These are phyloP conservation scores for Lerema accius DNA, from an alignment of 1,140 invertebrate species.

Conservation along the genomic window DNA sequence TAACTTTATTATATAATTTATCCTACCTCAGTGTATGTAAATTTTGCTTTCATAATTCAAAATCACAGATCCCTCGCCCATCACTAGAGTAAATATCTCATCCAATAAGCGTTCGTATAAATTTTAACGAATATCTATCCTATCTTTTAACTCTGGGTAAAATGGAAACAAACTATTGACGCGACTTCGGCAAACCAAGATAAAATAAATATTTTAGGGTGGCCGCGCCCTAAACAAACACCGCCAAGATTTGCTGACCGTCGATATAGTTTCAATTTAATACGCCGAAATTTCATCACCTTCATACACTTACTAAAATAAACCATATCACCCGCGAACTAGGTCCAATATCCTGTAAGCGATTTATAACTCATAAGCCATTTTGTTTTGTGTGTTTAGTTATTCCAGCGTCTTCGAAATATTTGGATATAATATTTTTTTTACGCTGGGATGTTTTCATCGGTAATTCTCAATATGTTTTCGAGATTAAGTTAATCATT, in stretches of 20 bases:
- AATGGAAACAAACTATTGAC: conserved; percentile 78
- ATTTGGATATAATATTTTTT: conserved; percentile 31
- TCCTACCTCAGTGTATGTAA: too few relatives aligned
- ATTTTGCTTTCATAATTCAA: neutral
- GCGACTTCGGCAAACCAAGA: conserved; percentile 79
- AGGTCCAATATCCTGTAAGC: conserved; percentile 19
- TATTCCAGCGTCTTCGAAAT: conserved; percentile 25
- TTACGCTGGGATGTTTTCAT: neutral
- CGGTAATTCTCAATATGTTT: conserved; percentile 15
- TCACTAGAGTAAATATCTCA: conserved; percentile 54
- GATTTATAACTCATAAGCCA: conserved; percentile 29
- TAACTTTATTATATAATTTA: too few relatives aligned
- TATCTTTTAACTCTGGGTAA: conserved; percentile 69
- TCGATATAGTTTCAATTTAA: conserved; percentile 81
- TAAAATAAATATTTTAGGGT: conserved; percentile 82
- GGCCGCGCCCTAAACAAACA: conserved; percentile 80
- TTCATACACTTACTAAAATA: conserved; percentile 44
- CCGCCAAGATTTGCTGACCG: conserved; percentile 77
- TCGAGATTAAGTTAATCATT: neutral
- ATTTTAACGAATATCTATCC: conserved; percentile 72
- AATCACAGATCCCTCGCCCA: neutral
- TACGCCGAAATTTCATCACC: conserved; percentile 74
- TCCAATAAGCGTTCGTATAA: conserved; percentile 65
- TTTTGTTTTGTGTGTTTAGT: conserved; percentile 21
- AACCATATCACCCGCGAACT: conserved; percentile 41